phyloP scores from a whole-genome alignment of 1,140 invertebrate species.

The Forficula auricularia region DNA sequence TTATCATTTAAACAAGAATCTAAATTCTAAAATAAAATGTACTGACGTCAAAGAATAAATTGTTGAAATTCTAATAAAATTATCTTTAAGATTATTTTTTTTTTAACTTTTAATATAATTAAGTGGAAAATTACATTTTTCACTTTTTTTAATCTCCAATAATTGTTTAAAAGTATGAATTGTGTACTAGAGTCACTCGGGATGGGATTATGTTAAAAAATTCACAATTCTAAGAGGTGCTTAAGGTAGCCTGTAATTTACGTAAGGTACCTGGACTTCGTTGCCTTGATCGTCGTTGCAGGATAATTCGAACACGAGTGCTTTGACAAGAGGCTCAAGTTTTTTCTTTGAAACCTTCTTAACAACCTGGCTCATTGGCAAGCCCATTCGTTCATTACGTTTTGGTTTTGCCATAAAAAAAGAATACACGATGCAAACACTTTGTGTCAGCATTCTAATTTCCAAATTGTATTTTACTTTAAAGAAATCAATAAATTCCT shows the following conservation, averaged over 20 bases:
- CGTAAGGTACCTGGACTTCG: constrained; percentile 96
- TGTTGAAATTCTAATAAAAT: too few species aligned
- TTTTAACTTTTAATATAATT: too few species aligned
- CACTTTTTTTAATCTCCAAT: too few species aligned
- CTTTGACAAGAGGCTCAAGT: constrained; percentile 75
- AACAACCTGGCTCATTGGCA: constrained; percentile 83
- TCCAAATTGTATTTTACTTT: constrained; percentile 76
- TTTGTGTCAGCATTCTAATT: constrained; percentile 95
- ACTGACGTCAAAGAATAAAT: too few species aligned
- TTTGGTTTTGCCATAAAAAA: constrained; percentile 93
- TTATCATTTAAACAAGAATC: too few species aligned
- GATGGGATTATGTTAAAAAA: too few species aligned
- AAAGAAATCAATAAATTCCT: constrained; percentile 89
- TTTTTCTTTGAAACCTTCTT: constrained; percentile 83
- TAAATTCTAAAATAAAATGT: too few species aligned
- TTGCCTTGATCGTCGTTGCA: constrained; percentile 83
- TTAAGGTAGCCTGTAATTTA: constrained; percentile 68
- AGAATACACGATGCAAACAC: constrained; percentile 94
- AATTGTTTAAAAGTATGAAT: too few species aligned
- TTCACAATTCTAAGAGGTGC: too few species aligned
- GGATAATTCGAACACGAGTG: constrained; percentile 89
- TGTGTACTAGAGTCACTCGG: too few species aligned
- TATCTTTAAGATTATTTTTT: too few species aligned
- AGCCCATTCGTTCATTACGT: constrained; percentile 63
- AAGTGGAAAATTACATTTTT: too few species aligned